These are phyloP conservation scores for Drosophila punjabiensis DNA, from an alignment of 1,140 invertebrate genomes.

Conservation along the genomic window DNA sequence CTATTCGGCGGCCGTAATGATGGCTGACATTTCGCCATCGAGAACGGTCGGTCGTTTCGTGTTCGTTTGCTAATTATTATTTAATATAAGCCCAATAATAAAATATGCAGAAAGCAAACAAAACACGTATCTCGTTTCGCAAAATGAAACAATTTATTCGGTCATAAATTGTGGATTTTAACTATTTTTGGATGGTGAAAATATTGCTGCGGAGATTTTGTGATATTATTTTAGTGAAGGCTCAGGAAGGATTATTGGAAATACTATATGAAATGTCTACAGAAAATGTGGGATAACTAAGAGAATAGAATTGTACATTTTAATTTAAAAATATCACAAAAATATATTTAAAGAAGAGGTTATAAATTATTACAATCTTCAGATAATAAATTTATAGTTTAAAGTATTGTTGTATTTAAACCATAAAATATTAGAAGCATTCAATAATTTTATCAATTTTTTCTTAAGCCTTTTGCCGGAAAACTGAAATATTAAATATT, in stretches of 20 bases:
- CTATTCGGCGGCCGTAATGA: slow-evolving; percentile 31
- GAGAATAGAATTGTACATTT: not conserved
- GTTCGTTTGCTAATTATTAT: slow-evolving; percentile 39
- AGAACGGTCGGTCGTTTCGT: slow-evolving; percentile 11
- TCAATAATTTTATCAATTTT: too few species aligned
- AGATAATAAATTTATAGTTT: not conserved
- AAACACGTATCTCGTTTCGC: slow-evolving; percentile 16
- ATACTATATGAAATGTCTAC: not conserved
- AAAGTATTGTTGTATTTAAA: not conserved
- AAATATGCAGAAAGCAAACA: slow-evolving; percentile 28
- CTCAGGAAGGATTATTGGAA: not conserved
- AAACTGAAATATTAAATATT: not conserved
- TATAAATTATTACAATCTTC: not conserved
- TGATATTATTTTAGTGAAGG: too few species aligned
- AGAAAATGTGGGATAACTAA: not conserved
- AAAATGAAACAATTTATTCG: slow-evolving; percentile 10
- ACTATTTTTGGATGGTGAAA: not conserved
- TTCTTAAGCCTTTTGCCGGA: not conserved
- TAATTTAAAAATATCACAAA: not conserved
- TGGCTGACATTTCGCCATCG: slow-evolving; percentile 8
- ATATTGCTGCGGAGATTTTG: not conserved
- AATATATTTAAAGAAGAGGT: not conserved
- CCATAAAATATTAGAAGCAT: not conserved
- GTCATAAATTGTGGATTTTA: not conserved
- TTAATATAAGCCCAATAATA: slow-evolving; percentile 40